phyloP scores from a whole-genome alignment of 2,113 vertebrate genomes.

The Peucedramus taeniatus region DNA sequence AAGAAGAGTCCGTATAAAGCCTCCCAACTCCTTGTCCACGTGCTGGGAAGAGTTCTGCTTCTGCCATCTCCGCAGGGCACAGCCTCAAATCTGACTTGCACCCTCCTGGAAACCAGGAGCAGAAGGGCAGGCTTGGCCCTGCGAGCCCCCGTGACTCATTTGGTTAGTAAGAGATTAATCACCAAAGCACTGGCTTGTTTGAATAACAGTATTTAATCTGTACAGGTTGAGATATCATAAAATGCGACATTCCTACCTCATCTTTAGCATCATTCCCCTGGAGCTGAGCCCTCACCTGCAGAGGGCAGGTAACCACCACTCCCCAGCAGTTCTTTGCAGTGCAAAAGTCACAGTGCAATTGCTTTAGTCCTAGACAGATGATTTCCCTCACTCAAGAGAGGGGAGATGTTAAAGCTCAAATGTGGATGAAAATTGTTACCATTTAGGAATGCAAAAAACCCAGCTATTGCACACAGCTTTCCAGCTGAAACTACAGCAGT shows the following conservation, averaged over 20 bases:
- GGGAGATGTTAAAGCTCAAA: background rate
- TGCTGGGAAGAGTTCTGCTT: background rate
- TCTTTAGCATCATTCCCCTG: conserved; percentile 7
- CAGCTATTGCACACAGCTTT: background rate
- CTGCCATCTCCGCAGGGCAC: rapidly evolving
- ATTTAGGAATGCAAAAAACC: background rate
- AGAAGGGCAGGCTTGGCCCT: rapidly evolving
- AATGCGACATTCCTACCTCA: conserved; percentile 36
- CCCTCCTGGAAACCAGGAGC: rapidly evolving
- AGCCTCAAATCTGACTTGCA: rapidly evolving
- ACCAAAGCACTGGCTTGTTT: conserved; percentile 4
- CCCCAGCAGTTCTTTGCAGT: background rate
- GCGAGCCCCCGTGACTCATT: rapidly evolving
- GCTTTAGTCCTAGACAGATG: background rate
- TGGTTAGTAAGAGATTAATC: background rate
- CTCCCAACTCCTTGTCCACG: background rate
- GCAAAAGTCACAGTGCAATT: conserved; percentile 40
- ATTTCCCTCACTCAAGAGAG: background rate
- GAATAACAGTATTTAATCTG: conserved; percentile 61
- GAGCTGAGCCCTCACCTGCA: background rate
- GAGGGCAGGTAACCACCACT: background rate
- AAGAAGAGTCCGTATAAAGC: rapidly evolving
- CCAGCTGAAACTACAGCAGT: background rate
- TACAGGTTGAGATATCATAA: conserved; percentile 20
- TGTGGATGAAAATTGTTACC: background rate